Conservation (phyloP, 2,797 vertebrate species). For the Liasis olivaceus region DNA sequence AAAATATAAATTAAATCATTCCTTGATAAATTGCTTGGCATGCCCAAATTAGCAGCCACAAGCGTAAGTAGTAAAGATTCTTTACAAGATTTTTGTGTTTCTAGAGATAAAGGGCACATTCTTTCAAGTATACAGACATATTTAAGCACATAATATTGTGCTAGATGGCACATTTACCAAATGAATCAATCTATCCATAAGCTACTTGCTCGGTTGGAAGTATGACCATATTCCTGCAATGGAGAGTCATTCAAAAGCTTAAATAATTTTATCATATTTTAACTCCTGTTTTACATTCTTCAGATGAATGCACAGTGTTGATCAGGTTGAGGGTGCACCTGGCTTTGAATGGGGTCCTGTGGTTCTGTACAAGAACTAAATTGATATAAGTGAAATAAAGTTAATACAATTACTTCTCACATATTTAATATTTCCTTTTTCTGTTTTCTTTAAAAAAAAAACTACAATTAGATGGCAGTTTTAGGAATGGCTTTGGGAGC, state of each 20-base stretch:
- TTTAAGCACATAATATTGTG: slow-evolving; percentile 30
- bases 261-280: slow-evolving; percentile 8
- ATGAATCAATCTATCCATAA: background rate
- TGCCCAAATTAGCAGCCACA: slow-evolving; percentile 51
- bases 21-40: slow-evolving; percentile 40
- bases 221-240: slow-evolving; percentile 21
- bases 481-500: background rate
- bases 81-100: slow-evolving; percentile 30
- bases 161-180: background rate
- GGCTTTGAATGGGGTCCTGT: background rate
- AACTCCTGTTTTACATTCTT: slow-evolving; percentile 10
- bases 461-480: background rate
- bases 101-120: background rate
- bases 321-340: background rate
- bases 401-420: background rate
- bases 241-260: background rate
- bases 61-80: slow-evolving; percentile 43
- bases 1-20: background rate
- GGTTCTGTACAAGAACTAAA: background rate
- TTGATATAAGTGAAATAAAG: background rate
- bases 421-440: background rate
- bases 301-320: background rate
- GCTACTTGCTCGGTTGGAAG: background rate
- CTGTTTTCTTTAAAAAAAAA: background rate
- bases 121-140: background rate